phyloP scores from a whole-genome alignment of 2,113 vertebrate genomes.

The Pimephales promelas region DNA sequence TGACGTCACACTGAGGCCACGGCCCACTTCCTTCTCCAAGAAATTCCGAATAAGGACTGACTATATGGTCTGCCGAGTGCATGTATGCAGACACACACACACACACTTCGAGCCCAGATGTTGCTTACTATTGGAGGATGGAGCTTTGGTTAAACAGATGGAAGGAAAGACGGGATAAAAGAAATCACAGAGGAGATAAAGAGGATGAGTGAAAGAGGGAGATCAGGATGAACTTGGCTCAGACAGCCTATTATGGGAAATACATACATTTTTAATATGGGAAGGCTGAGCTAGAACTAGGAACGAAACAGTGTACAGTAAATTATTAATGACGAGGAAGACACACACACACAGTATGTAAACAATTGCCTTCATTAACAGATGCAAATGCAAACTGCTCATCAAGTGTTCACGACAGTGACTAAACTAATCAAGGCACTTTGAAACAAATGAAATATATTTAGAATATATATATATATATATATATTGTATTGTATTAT shows the following conservation, averaged over 20 bases:
- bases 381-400: background rate
- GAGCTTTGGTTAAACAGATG: slow-evolving; percentile 18
- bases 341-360: slow-evolving; percentile 23
- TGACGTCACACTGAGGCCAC: slow-evolving; percentile 69
- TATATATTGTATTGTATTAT: too few species aligned
- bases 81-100: slow-evolving; percentile 8
- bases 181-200: slow-evolving; percentile 4
- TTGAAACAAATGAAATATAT: background rate
- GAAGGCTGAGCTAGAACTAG: slow-evolving; percentile 59
- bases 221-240: slow-evolving; percentile 1
- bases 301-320: slow-evolving; percentile 62
- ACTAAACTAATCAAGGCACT: background rate
- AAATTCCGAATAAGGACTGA: slow-evolving; percentile 71
- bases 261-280: slow-evolving; percentile 73
- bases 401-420: background rate
- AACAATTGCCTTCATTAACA: background rate
- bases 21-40: slow-evolving; percentile 75
- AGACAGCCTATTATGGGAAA: slow-evolving; percentile 54
- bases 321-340: slow-evolving; percentile 70
- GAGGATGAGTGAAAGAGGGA: slow-evolving; percentile 31
- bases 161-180: slow-evolving; percentile 4
- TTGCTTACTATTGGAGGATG: slow-evolving; percentile 16
- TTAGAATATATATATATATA: too few species aligned
- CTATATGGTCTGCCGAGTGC: background rate
- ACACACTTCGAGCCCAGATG: slow-evolving; percentile 19